Evolutionary conservation across 2,888 invertebrate species (phyloP).

Genomic region (Epinotia ramella): DNA sequence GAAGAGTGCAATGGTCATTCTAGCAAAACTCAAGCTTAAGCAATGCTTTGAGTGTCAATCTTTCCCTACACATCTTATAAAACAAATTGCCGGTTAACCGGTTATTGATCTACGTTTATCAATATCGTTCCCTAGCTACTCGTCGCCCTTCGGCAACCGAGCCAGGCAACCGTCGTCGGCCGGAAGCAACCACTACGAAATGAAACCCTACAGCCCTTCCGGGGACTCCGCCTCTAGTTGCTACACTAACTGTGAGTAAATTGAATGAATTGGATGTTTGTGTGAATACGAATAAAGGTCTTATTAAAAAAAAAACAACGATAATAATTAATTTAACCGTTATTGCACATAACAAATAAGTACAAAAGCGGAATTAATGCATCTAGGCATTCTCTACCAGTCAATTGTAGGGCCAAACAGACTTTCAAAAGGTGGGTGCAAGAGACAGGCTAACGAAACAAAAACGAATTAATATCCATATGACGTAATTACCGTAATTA

Average conservation of each 20-base stretch:
- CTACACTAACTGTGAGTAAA: slow-evolving; percentile 76
- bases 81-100: slow-evolving; percentile 15
- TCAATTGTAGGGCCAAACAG: too few species aligned
- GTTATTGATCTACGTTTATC: slow-evolving; percentile 27
- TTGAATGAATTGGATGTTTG: not conserved
- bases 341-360: too few species aligned
- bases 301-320: too few species aligned
- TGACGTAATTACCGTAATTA: too few species aligned
- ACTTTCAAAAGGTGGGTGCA: too few species aligned
- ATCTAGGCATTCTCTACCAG: too few species aligned
- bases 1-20: too few species aligned
- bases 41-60: not conserved
- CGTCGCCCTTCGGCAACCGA: slow-evolving; percentile 75
- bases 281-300: not conserved
- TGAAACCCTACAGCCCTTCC: slow-evolving; percentile 81
- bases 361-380: too few species aligned
- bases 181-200: slow-evolving; percentile 79
- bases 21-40: too few species aligned
- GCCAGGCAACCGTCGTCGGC: slow-evolving; percentile 71
- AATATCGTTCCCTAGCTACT: slow-evolving; percentile 62
- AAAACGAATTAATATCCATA: too few species aligned
- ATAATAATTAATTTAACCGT: too few species aligned
- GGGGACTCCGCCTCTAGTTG: slow-evolving; percentile 80
- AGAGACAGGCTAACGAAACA: too few species aligned
- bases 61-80: slow-evolving; percentile 5